Evolutionary conservation across 2,113 vertebrate genomes (phyloP), one percentile per base, ranked within the genome.

Genomic region (Phyllostomus discolor): DNA sequence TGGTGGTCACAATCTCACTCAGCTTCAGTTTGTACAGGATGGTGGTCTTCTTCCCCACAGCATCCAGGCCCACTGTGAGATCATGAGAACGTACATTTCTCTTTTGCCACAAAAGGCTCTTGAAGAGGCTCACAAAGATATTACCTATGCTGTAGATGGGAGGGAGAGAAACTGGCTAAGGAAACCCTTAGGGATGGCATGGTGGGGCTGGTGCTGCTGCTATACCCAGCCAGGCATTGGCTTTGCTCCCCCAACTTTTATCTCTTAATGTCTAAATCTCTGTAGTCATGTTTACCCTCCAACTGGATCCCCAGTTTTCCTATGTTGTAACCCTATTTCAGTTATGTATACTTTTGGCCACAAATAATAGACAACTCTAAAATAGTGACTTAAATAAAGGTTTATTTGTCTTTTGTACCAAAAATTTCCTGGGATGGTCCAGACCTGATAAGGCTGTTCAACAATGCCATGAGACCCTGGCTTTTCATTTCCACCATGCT

Each of bases 381-480:
- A 82, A 54, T 33, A 85, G 57, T 31, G 38, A 38, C 84, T 84
- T 92, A 96, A 92, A 90, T 33, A 80, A 73, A 80, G 7, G 16
- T 88, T 91, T 93, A 69, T 94, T 94, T 95, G 35, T 57, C 46
- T 97, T 67, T 59, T 86, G 75, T 26, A 80, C 90, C 35, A 96
- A 92, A 94, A 69, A 82, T 50, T 95, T 70, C 28, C 43, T 96
- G 84, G 22, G 11, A 69, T 80, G 35, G 64, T 62, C 22, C 35
- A 95, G 67, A 48, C 19, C 35, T 83, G 69, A 14, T 78, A 85
- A 50, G 57, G 22, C n/a, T 43, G 28, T 59, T 96, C 66, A 69
- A 35, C 20, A 38, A 62, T 86, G 92, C 43, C 41, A 75, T 64
- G n/a, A 95, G 24, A 85, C 28, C n/a, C 24, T 86, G 41, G 28